Evolutionary conservation across 2,113 vertebrate genomes (phyloP), one percentile per base, ranked within the genome.

Genomic region (Syngnathus scovelli): DNA sequence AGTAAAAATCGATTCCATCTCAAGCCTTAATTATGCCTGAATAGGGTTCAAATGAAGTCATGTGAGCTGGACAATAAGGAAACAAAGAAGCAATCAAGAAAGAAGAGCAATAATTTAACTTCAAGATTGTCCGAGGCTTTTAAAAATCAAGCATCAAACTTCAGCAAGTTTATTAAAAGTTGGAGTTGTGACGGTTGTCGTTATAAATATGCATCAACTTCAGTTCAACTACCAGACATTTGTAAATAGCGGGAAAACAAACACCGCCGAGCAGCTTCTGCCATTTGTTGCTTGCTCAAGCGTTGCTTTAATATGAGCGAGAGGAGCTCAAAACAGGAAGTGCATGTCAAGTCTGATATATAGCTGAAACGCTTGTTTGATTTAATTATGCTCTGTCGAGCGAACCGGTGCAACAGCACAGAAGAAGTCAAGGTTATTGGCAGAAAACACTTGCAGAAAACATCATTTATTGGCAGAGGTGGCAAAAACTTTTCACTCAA

Each of bases 281-380:
- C 55, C 55, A 18, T 58, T 58, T 58, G 55, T 37, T 58, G 55
- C 36, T 58, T 58, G 55, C 27, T 58, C 33, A 58, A 36, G 55
- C 27, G 55, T 58, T 16, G 55, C 55, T 36, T 58, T 36, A 58
- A 58, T 58, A 58, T 58, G 55, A 58, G 27, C 55, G 6, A 58
- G 13, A 36, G 27, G 55, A 58, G 27, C 55, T 58, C 55, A 58
- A 58, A 58, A 58, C 55, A 58, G 55, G 55, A 58, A 58, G 55
- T 58, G 27, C 55, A 36, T 58, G 55, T 58, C 55, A 9, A 36
- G 27, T 36, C 55, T 58, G 55, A 58, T 58, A 33, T 58, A 58
- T 58, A 37, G 55, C 55, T 33, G 13, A 33, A 58, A 58, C 27
- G 13, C 27, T 58, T 33, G 55, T 36, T 36, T 16, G 55, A 58